Base-by-base conservation (phyloP, 2,888 invertebrate genomes). In the Pandemis cinnamomeana region DNA sequence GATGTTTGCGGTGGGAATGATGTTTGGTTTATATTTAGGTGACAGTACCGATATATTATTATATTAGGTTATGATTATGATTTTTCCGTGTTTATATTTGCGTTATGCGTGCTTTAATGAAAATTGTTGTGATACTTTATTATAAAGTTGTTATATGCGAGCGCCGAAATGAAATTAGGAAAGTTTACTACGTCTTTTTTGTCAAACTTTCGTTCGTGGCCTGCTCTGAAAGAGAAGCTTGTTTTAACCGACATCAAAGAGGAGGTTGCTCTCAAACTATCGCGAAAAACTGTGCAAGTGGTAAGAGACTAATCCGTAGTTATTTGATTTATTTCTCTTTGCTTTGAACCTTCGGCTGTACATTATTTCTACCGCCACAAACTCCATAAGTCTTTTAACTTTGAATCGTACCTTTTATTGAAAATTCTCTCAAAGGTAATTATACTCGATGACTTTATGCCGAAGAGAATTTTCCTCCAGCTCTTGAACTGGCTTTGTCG, bases 341-440 rank as follows among this genome's bases (percentile, higher is more conserved):
- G 27, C 27, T 36, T 36, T 36, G 4, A 36, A 36, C 27, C 27
- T 2, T 4, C 27, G 27, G 27, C 2, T 36, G 4, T 36, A 36
- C 2, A 4, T 36, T 36, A 36, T 36, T 36, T 36, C 27, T 7
- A 2, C 8, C n/a, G 41, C 61, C n/a, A 1, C 36, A 61, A 41
- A n/a, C 7, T n/a, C 61, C 36, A 7, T 41, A 10, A 41, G 13
- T n/a, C 61, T 41, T 61, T 41, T 41, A 60, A 60, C n/a, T 36
- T n/a, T 61, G 41, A 36, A 61, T 36, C 42, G 61, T 27, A 58
- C 58, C 58, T 36, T 41, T 61, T 36, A 41, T 41, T 41, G n/a
- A 48, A 27, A 11, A 20, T 46, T 11, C 27, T 27, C 64, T 64
- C 48, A 48, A 64, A 64, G 46, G 36, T 48, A 64, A 64, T 64